Base-by-base conservation (phyloP, 2,797 vertebrate genomes). In the Hozukius guyotensis region DNA sequence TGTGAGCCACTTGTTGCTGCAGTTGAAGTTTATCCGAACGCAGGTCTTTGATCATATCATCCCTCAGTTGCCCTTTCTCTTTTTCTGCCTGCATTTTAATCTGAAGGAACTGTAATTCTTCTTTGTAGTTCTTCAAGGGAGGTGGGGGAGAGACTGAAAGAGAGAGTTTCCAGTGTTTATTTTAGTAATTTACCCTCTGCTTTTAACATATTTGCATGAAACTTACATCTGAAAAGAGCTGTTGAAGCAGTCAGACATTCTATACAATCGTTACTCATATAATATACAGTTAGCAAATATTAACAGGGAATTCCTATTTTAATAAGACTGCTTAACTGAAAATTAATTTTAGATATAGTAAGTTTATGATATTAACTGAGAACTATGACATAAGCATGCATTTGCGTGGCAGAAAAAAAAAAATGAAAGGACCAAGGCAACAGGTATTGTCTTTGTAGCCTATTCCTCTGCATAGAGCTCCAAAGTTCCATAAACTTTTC, bases 41-140 rank as follows among this genome's bases (percentile, higher is more conserved):
- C 59, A 82, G 66, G 24, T 82, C 78, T 34, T 75, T 62, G 32
- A 86, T 77, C 67, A 77, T 25, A 16, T 83, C 61, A 8, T 75
- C 56, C 66, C 24, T 81, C 27, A 75, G 6, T 29, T 62, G 24
- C 18, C 3, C 78, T 38, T 71, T 82, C n/a, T 65, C 31, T 36
- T 57, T 71, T 57, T 73, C 72, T 75, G 46, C 56, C 69, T 77
- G 57, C 64, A 75, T 73, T 57, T 86, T 42, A 31, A 79, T 38
- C 59, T 65, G 57, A 14, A 86, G 46, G 6, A 4, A 32, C 29
- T 52, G 25, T 2, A 82, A 11, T 29, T 87, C 73, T 14, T 27
- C 5, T 12, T 67, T 64, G 31, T 38, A 57, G 57, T 84, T 53
- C 32, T 32, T 68, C 8, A 71, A 18, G 49, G 3, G 24, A 20